Evolutionary conservation across 2,113 vertebrate genomes (phyloP), one percentile per base, ranked within the genome.

Genomic region (Coracopsis vasa): DNA sequence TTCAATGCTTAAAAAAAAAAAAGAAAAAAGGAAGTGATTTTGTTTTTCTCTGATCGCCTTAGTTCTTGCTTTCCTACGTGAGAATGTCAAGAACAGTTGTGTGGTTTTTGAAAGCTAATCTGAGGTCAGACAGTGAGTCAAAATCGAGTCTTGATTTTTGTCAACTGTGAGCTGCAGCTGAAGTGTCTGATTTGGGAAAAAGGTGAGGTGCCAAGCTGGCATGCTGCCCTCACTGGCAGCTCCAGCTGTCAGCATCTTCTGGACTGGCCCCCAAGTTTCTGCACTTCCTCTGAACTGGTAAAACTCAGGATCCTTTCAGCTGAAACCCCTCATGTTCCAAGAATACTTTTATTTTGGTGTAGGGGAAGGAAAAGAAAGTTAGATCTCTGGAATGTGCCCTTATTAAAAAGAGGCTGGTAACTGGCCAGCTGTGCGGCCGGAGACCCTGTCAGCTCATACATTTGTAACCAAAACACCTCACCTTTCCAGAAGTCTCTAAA

Each of bases 401-500:
- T 56, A 50, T 92, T 86, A 86, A 84, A 93, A 84, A 79, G 33
- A 62, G n/a, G 94, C 77, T 90, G 85, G 88, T 95, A 96, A 93
- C 88, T 33, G 42, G 86, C 90, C 13, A 13, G 75, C 84, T 94
- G 87, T 13, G 11, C 11, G 5, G 71, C 73, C 24, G 9, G 90
- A 82, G 72, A 73, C 80, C 21, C 5, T 80, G 91, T 95, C 86
- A 73, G 60, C 50, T 90, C 35, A 12, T 84, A 94, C 88, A 37
- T 86, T 96, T 90, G 84, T 94, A 97, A 92, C 85, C 19, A 28
- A 93, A 93, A 84, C 80, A 93, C 64, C 60, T 93, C 77, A 51
- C 10, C 72, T 72, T 94, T 96, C 80, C 89, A 92, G 91, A 97
- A 97, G 75, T 71, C 86, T 97, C 95, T 96, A 97, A 95, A 96